Percentiles rank a stretch among this genome's conserved stretches.
Evolutionary conservation across 1,140 invertebrate genomes (phyloP).

Genomic region (Ceratina calcarata): DNA sequence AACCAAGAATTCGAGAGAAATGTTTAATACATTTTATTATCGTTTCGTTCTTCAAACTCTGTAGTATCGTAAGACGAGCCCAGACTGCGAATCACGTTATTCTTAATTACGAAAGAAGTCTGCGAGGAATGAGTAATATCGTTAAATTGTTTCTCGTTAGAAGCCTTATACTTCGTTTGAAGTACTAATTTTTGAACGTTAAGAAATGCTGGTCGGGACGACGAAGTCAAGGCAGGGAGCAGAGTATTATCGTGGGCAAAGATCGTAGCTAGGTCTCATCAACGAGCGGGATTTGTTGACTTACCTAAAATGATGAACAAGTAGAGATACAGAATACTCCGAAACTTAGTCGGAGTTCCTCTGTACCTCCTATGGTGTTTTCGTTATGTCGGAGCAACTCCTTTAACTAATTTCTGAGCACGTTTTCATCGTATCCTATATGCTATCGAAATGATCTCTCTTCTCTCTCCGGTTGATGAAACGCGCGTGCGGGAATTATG

Average conservation of each 20-base stretch:
- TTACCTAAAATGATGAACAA: constrained; percentile 9
- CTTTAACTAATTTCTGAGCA: constrained; percentile 4
- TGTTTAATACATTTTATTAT: no score
- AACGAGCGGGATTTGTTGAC: constrained; percentile 5
- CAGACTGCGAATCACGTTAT: neutral
- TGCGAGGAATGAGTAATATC: no score
- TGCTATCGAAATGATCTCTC: neutral
- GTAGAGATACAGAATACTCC: neutral
- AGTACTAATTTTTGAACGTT: no score
- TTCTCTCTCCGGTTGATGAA: neutral
- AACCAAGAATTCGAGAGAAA: no score
- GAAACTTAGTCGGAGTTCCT: neutral
- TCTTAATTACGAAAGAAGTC: no score
- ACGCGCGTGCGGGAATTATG: no score
- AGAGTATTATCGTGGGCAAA: constrained; percentile 31
- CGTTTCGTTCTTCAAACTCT: no score
- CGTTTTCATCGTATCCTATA: neutral
- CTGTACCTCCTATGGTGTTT: neutral
- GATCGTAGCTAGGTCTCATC: neutral
- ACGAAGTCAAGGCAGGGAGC: no score
- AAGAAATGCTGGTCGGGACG: no score
- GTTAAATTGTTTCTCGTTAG: no score
- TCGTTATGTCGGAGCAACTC: neutral
- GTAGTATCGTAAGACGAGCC: no score
- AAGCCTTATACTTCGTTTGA: no score